Evolutionary conservation across 2,888 invertebrate species (phyloP).

Genomic region (Uloborus plumipes): DNA sequence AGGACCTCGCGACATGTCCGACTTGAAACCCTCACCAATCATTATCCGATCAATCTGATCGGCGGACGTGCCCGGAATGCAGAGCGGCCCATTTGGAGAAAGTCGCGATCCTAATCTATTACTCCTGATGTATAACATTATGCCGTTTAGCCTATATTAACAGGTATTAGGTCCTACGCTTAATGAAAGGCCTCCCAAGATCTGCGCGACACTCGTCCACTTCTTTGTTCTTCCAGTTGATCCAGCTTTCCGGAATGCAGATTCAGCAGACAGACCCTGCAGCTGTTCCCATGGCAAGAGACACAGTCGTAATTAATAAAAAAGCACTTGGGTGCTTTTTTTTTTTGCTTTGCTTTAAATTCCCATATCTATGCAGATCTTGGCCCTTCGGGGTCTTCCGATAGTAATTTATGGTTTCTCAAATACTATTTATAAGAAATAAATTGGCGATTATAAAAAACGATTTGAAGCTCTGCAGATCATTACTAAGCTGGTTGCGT

Average conservation of each 20-base stretch:
- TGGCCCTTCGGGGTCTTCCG: too few relatives aligned
- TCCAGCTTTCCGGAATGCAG: constrained; percentile 10
- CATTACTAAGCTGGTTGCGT: too few relatives aligned
- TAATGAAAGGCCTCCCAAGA: constrained; percentile 38
- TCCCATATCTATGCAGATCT: too few relatives aligned
- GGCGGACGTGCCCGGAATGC: constrained; percentile 17
- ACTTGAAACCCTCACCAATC: constrained; percentile 30
- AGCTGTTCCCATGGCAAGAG: not conserved
- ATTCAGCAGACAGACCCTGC: constrained; percentile 10
- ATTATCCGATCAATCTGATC: constrained; percentile 48
- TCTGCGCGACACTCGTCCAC: constrained; percentile 9
- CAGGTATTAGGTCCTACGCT: constrained; percentile 37
- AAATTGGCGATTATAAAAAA: too few relatives aligned
- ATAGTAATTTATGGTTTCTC: too few relatives aligned
- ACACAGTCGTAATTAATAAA: too few relatives aligned
- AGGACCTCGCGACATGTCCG: constrained; percentile 11
- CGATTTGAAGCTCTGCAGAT: too few relatives aligned
- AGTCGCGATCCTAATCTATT: constrained; percentile 45
- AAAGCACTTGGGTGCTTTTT: too few relatives aligned
- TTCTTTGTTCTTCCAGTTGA: not conserved
- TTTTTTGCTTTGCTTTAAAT: too few relatives aligned
- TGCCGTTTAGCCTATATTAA: constrained; percentile 51
- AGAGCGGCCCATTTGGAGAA: constrained; percentile 16
- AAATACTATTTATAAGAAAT: too few relatives aligned
- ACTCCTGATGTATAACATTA: constrained; percentile 29